Percentiles rank a stretch among this genome's conserved stretches.
Conservation (phyloP, 2,797 vertebrate species). For the Galago senegalensis region DNA sequence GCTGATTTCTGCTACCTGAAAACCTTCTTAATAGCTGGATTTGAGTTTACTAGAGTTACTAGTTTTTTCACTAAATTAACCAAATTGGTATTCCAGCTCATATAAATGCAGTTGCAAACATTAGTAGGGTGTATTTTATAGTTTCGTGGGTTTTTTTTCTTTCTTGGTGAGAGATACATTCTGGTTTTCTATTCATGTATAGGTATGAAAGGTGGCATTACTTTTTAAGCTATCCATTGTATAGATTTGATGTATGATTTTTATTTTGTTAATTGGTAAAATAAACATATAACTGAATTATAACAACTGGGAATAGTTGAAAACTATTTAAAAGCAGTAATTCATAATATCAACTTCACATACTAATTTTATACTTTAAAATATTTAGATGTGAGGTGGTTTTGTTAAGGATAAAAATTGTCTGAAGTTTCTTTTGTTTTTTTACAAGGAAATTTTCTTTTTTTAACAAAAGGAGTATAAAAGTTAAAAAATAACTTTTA, state of each 20-base stretch:
- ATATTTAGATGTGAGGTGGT: conserved; percentile 9
- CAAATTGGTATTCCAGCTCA: conserved; percentile 5
- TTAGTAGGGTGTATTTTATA: background rate
- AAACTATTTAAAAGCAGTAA: background rate
- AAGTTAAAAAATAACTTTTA: conserved; percentile 33
- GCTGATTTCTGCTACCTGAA: background rate
- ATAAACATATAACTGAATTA: conserved; percentile 39
- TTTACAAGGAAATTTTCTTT: conserved; percentile 1
- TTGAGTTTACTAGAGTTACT: background rate
- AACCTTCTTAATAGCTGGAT: background rate
- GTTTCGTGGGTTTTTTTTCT: background rate
- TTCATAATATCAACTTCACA: background rate
- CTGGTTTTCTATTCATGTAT: background rate
- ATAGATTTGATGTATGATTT: conserved; percentile 9
- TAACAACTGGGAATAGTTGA: background rate
- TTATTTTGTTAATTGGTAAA: conserved; percentile 40
- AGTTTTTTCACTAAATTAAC: background rate
- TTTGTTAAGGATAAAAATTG: background rate
- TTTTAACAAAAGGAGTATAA: conserved; percentile 22
- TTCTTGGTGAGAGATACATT: background rate
- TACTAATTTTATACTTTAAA: conserved; percentile 39
- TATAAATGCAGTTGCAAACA: background rate
- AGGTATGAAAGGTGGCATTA: background rate
- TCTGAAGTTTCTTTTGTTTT: background rate
- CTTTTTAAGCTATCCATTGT: background rate